phyloP scores from a whole-genome alignment of 2,113 vertebrate genomes.

The Colius striatus region DNA sequence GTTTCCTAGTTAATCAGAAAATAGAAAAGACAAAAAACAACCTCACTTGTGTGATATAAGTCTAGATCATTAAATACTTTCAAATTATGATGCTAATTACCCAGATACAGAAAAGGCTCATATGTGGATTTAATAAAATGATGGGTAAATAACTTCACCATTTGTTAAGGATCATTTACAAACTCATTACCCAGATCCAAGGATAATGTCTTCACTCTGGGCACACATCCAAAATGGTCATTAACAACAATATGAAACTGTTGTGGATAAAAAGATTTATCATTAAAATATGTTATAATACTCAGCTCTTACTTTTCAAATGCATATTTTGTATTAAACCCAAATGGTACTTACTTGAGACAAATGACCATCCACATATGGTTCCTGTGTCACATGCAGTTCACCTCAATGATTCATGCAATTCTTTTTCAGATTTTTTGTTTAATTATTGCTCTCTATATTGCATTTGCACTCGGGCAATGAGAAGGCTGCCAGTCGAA shows the following conservation, averaged over 20 bases:
- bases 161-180: conserved; percentile 59
- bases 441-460: neutral
- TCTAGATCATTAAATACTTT: conserved; percentile 7
- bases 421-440: neutral
- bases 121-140: conserved; percentile 26
- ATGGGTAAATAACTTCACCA: conserved; percentile 45
- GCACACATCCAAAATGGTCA: conserved; percentile 55
- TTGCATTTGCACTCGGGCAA: neutral
- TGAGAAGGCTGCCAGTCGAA: neutral
- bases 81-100: neutral
- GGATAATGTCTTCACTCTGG: conserved; percentile 38
- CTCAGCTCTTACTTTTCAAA: conserved; percentile 45
- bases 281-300: conserved; percentile 44
- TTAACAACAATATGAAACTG: conserved; percentile 56
- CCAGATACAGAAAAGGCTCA: neutral
- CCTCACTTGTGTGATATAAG: neutral
- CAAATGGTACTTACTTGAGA: conserved; percentile 35
- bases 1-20: neutral
- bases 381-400: neutral
- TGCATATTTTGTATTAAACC: conserved; percentile 34
- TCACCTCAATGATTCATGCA: neutral
- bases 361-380: conserved; percentile 29
- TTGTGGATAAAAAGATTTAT: conserved; percentile 48
- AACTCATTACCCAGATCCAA: conserved; percentile 43
- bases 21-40: neutral